Base-by-base conservation (phyloP, 2,888 invertebrate genomes). In the Mycalesis mineus region DNA sequence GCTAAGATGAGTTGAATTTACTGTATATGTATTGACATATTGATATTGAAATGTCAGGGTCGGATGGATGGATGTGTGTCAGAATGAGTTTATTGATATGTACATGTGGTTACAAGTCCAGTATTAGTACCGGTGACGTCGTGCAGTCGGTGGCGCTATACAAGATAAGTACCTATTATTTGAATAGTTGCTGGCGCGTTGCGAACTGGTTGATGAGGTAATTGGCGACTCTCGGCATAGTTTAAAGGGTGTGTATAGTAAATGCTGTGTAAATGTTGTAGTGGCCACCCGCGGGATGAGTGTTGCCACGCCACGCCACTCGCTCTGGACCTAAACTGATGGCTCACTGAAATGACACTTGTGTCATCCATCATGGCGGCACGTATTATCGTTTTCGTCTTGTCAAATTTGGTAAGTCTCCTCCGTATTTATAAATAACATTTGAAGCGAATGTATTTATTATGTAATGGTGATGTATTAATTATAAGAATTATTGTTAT, bases 221-320 rank as follows among this genome's bases (percentile, higher is more conserved):
- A 58, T 65, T 62, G 65, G 65, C 73, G 74, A 75, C 78, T 71
- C 73, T 74, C 79, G 79, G 76, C 79, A 80, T 85, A 82, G 85
- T 22, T 2, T 79, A 68, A 78, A 69, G 79, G 73, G 22, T 22
- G 22, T 85, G 84, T 84, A 79, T 22, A 22, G 22, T 79, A 68
- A 78, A 69, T 80, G 73, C 68, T 80, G 73, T 85, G 84, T 84
- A 79, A 78, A 73, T 86, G 85, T 87, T 87, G 81, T 86, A 61
- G 58, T 57, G 69, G 64, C 72, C 68, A 67, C 64, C 65, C 63
- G n/a, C n/a, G n/a, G n/a, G n/a, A n/a, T n/a, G n/a, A n/a, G n/a
- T n/a, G n/a, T n/a, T n/a, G n/a, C n/a, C n/a, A n/a, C n/a, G n/a
- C n/a, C n/a, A n/a, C 62, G 64, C 68, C 52, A 51, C 45, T 50